These are phyloP conservation scores for Zygogramma bicolorata DNA, from an alignment of 2,888 invertebrate species.

Conservation along the genomic window DNA sequence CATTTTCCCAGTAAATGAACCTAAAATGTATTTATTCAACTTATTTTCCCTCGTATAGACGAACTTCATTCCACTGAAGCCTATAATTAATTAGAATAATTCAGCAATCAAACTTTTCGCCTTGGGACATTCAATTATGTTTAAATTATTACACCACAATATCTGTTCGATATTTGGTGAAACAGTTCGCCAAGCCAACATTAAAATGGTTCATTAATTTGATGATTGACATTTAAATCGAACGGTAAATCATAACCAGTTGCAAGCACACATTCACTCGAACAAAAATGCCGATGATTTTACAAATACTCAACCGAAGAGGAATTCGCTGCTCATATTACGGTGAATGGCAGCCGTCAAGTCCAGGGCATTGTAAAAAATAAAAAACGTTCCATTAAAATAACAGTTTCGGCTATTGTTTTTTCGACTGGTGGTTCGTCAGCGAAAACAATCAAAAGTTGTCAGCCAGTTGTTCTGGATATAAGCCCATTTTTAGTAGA, in stretches of 20 bases:
- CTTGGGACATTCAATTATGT: slow-evolving; percentile 25
- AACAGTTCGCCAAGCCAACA: slow-evolving; percentile 48
- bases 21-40: too few species aligned
- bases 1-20: too few species aligned
- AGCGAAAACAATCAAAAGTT: slow-evolving; percentile 9
- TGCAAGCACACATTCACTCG: slow-evolving; percentile 24
- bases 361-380: slow-evolving; percentile 43
- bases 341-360: slow-evolving; percentile 55
- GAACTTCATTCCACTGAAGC: background rate
- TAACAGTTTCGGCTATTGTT: slow-evolving; percentile 34
- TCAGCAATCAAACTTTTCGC: slow-evolving; percentile 4
- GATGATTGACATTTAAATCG: slow-evolving; percentile 49
- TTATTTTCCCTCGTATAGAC: too few species aligned
- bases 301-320: slow-evolving; percentile 39
- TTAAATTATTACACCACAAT: slow-evolving; percentile 33
- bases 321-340: slow-evolving; percentile 45
- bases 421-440: slow-evolving; percentile 25
- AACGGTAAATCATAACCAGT: slow-evolving; percentile 41
- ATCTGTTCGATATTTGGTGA: slow-evolving; percentile 31
- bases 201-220: slow-evolving; percentile 55
- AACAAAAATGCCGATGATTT: slow-evolving; percentile 43
- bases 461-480: background rate
- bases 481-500: background rate
- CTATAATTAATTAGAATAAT: background rate
- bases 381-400: slow-evolving; percentile 42